Conservation (phyloP, 2,113 vertebrate genomes). For the Stegostoma tigrinum region DNA sequence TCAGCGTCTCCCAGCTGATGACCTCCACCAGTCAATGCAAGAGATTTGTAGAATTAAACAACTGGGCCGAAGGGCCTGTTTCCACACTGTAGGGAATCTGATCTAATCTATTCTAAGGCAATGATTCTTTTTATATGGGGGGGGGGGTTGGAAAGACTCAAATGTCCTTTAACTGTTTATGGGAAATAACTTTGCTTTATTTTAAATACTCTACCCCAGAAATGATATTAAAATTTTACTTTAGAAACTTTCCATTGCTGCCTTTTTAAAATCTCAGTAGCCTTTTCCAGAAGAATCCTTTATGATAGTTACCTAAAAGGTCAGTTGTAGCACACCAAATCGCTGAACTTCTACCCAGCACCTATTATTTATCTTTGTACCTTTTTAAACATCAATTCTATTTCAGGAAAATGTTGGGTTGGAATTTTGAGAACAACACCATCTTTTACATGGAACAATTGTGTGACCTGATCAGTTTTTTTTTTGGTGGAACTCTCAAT, state of each 20-base stretch:
- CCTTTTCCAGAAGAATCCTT: neutral
- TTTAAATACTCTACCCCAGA: neutral
- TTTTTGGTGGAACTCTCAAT: neutral
- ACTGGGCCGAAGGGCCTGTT: too few relatives aligned
- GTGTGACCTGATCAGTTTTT: neutral
- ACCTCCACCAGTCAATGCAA: neutral
- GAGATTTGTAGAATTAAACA: conserved; percentile 23
- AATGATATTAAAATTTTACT: neutral
- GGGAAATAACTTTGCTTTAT: neutral
- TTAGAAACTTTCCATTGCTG: neutral
- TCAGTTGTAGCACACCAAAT: neutral
- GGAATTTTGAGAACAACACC: neutral
- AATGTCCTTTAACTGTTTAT: neutral
- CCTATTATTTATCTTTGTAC: neutral
- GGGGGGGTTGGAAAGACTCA: too few relatives aligned
- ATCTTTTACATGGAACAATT: neutral
- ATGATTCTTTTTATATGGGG: neutral
- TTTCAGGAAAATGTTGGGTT: neutral
- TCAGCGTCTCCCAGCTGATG: neutral
- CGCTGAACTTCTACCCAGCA: too few relatives aligned
- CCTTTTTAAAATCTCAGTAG: neutral
- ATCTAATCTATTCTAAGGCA: too few relatives aligned
- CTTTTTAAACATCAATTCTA: neutral
- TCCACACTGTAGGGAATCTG: too few relatives aligned
- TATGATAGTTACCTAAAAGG: neutral